phyloP scores from a whole-genome alignment of 2,113 vertebrate genomes.

The Myiagra hebetior region DNA sequence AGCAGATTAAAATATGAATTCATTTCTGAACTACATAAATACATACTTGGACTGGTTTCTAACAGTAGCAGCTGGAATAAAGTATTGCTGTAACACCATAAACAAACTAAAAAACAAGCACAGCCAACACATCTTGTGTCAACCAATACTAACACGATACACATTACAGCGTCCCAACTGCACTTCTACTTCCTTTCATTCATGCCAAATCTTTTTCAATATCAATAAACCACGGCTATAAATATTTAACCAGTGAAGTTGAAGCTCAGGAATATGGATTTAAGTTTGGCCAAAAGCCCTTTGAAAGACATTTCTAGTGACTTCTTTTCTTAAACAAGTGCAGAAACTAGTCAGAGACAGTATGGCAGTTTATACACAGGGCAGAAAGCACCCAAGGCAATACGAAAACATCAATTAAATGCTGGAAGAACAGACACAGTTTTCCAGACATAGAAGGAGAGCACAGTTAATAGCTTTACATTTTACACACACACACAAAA shows the following conservation, averaged over 20 bases:
- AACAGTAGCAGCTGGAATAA: background rate
- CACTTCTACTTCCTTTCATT: background rate
- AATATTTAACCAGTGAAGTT: background rate
- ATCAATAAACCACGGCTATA: background rate
- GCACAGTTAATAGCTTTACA: background rate
- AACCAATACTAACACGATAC: background rate
- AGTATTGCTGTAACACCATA: background rate
- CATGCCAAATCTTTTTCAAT: background rate
- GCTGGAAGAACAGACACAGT: background rate
- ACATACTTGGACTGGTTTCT: background rate
- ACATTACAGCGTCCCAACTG: accelerated
- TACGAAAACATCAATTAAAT: background rate
- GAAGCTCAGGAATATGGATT: background rate
- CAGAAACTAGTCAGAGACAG: background rate
- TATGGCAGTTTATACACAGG: accelerated
- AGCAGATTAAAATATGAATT: background rate
- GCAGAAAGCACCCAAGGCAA: background rate
- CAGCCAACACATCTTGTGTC: background rate
- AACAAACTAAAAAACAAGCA: background rate
- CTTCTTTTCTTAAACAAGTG: background rate
- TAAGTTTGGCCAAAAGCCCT: background rate
- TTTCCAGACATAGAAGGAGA: background rate
- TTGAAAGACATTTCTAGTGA: background rate
- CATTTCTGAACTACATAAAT: background rate
- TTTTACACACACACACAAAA: background rate